A percentile compares a stretch with the other conserved stretches of the same genome.
Evolutionary conservation across 2,888 invertebrate species (phyloP).

Genomic region (Bellardia bayeri): DNA sequence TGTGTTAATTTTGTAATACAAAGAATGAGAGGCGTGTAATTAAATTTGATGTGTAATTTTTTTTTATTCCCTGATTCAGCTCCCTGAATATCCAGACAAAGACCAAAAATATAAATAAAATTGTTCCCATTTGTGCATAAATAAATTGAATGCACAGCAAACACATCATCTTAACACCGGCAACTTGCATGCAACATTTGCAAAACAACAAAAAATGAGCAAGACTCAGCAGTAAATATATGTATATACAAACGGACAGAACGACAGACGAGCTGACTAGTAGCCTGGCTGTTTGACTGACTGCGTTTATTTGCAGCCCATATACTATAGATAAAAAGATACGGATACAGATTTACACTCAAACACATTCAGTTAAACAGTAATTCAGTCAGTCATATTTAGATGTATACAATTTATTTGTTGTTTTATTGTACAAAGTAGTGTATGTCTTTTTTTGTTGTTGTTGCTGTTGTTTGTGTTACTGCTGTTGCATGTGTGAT

Average conservation of each 20-base stretch:
- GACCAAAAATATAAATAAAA: slow-evolving; percentile 41
- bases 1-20: slow-evolving; percentile 64
- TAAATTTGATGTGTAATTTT: slow-evolving; percentile 70
- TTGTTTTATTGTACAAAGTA: slow-evolving; percentile 28
- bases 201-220: slow-evolving; percentile 36
- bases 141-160: slow-evolving; percentile 65
- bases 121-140: slow-evolving; percentile 62
- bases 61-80: background rate
- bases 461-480: background rate
- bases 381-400: slow-evolving; percentile 54
- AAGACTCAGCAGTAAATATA: slow-evolving; percentile 53
- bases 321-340: slow-evolving; percentile 33
- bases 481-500: slow-evolving; percentile 37
- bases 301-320: slow-evolving; percentile 52
- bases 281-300: background rate
- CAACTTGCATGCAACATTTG: slow-evolving; percentile 39
- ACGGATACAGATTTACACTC: slow-evolving; percentile 1
- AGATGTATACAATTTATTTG: slow-evolving; percentile 51
- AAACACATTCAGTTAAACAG: slow-evolving; percentile 41
- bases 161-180: slow-evolving; percentile 23
- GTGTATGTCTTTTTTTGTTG: background rate
- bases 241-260: slow-evolving; percentile 11
- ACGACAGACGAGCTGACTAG: background rate
- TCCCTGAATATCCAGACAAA: slow-evolving; percentile 57
- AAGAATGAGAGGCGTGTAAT: slow-evolving; percentile 72